phyloP scores from a whole-genome alignment of 2,113 vertebrate species.

The Enhydra lutris region DNA sequence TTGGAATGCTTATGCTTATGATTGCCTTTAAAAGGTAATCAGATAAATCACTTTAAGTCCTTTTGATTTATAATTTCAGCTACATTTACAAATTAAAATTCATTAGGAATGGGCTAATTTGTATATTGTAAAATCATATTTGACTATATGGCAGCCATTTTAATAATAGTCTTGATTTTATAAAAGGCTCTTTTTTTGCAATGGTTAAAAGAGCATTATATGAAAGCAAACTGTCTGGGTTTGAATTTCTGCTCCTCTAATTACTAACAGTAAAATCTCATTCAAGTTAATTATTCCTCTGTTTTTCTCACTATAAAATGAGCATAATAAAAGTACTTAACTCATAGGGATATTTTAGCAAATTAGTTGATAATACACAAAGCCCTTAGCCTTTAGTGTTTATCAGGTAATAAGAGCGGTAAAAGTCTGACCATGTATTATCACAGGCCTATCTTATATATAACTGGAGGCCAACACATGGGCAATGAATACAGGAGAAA shows the following conservation, averaged over 20 bases:
- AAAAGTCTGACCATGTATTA: background rate
- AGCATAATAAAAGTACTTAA: background rate
- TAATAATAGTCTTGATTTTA: background rate
- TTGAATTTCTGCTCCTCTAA: background rate
- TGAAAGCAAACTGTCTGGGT: background rate
- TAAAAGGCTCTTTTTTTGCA: background rate
- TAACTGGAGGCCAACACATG: background rate
- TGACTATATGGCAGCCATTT: background rate
- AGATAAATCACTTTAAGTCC: background rate
- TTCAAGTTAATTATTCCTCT: background rate
- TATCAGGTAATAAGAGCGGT: background rate
- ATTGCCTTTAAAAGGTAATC: background rate
- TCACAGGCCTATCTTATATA: background rate
- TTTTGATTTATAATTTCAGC: conserved; percentile 1
- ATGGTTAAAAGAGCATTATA: background rate
- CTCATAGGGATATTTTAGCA: background rate
- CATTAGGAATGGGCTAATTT: background rate
- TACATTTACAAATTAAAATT: conserved; percentile 41
- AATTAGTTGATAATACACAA: background rate
- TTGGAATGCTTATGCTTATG: background rate
- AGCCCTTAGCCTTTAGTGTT: background rate
- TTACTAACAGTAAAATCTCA: background rate
- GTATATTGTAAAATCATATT: background rate
- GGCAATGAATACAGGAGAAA: background rate
- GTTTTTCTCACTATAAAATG: background rate